These are phyloP conservation scores for Nemotelus nigrinus DNA, from an alignment of 2,888 invertebrate species.

Conservation along the genomic window DNA sequence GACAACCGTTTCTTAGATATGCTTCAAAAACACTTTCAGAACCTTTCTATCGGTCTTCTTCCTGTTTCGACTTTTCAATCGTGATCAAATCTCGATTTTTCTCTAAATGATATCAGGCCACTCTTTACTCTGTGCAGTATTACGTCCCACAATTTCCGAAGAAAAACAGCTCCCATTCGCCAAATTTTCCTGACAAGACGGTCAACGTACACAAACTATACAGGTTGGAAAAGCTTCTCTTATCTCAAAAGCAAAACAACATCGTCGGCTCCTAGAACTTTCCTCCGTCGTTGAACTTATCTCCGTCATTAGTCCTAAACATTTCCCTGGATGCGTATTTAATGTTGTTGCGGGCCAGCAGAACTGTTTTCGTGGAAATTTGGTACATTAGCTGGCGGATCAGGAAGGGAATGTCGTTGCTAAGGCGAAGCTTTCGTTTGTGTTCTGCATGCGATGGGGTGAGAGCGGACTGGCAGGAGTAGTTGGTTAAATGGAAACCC, in stretches of 20 bases:
- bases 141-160: constrained; percentile 10
- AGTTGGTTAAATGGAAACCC: neutral
- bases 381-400: neutral
- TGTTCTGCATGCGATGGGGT: neutral
- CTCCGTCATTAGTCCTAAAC: constrained; percentile 9
- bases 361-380: constrained; percentile 33
- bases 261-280: neutral
- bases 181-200: neutral
- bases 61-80: no score
- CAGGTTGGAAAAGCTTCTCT: constrained; percentile 25
- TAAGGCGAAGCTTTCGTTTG: constrained; percentile 32
- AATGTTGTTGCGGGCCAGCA: constrained; percentile 2
- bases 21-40: no score
- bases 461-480: no score
- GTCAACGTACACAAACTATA: neutral
- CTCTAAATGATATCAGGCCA: no score
- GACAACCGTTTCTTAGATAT: no score
- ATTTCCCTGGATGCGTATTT: constrained; percentile 8
- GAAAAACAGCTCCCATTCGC: constrained; percentile 7
- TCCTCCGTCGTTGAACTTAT: constrained; percentile 16
- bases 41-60: no score
- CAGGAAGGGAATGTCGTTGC: constrained; percentile 40
- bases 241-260: neutral
- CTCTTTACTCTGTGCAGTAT: constrained; percentile 2
- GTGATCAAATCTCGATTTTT: no score